Base-by-base conservation (phyloP, 1,140 invertebrate species). In the Achatina immaculata region DNA sequence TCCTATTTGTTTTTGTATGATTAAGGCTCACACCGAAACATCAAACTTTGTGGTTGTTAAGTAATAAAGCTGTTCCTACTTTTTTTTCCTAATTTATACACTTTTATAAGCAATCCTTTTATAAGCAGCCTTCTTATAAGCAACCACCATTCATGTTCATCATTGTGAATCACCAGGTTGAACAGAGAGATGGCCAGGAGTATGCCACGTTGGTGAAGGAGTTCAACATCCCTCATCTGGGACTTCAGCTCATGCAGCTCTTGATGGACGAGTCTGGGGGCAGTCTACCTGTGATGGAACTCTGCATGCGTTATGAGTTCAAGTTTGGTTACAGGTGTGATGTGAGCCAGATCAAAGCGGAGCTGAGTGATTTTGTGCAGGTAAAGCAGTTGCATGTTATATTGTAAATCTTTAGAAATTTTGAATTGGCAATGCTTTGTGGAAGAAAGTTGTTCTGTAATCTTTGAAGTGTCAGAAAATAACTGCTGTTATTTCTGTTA, bases 181-280 rank as follows among this genome's bases (percentile, higher is more conserved):
- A 88, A 40, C 78, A 80, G 24, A 78, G 84, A 45, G 85, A 88
- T 72, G 80, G 82, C 7, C 82, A 83, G 14, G 82, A 86, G 58
- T 86, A 84, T 76, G 82, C 86, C 1, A 83, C 81, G 11, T 75
- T 92, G 43, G 84, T 86, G 36, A 86, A 88, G 58, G 79, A 84
- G 9, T 85, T 62, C 21, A 82, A 84, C 45, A 82, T 88, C 36
- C 87, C 89, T 71, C 85, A 91, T 48, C 85, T 94, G 45, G 91
- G 91, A 24, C 83, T 93, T 4, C 92, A 93, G 80, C 92, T 93
- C 66, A 92, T 93, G 43, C 89, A 92, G 78, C 85, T 94, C 48
- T 85, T 94, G 38, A 93, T 94, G 92, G 93, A 94, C 75, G 89
- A 92, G 51, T 87, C 90, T 14, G 88, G 92, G 24, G 88, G 93